These are phyloP conservation scores for Patagioenas fasciata DNA, from an alignment of 2,113 vertebrate species.

Conservation along the genomic window DNA sequence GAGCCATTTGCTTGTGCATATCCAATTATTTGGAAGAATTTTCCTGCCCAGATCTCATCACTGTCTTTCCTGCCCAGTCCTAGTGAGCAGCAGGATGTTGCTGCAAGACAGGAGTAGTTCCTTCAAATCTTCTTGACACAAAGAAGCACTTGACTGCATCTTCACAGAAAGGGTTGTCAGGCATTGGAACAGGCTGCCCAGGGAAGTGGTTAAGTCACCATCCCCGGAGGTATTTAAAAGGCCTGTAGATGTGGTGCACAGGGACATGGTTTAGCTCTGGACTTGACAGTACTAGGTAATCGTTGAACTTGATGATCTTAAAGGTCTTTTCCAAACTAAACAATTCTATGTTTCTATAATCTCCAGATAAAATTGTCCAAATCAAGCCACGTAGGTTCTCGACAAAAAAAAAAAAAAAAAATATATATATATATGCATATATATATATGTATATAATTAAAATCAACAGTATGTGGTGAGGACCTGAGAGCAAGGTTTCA, in stretches of 20 bases:
- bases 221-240: no score
- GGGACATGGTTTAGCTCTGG: no score
- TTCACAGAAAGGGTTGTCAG: no score
- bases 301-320: no score
- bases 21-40: not conserved
- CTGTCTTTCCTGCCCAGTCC: not conserved
- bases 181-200: no score
- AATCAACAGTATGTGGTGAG: slow-evolving; percentile 51
- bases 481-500: slow-evolving; percentile 63
- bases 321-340: no score
- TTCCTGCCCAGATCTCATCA: not conserved
- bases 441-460: slow-evolving; percentile 36
- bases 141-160: not conserved
- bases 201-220: no score
- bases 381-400: not conserved
- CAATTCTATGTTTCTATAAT: not conserved
- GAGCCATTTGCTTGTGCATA: not conserved
- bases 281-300: no score
- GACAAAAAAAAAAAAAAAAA: not conserved
- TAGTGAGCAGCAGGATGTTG: not conserved
- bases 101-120: rapidly evolving
- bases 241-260: no score
- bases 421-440: not conserved
- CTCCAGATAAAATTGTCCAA: not conserved
- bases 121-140: not conserved